Percentiles rank a stretch among this genome's conserved stretches.
phyloP scores from a whole-genome alignment of 2,888 invertebrate species.

The Xestia rhomboidea region DNA sequence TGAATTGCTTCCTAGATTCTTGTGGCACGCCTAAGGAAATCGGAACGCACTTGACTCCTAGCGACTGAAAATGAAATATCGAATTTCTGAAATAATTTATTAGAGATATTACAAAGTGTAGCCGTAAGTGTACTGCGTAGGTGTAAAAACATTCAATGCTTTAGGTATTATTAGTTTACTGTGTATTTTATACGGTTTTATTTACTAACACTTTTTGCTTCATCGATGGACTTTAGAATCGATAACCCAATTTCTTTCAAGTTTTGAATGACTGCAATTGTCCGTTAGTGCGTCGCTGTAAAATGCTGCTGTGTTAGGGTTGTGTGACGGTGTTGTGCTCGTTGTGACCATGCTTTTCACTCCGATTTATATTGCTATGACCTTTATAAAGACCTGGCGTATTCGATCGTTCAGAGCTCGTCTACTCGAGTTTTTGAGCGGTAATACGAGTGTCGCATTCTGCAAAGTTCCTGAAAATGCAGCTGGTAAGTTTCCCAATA shows the following conservation, averaged over 20 bases:
- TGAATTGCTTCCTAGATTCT: not conserved
- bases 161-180: slow-evolving; percentile 51
- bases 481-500: slow-evolving; percentile 77
- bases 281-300: slow-evolving; percentile 40
- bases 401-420: slow-evolving; percentile 93
- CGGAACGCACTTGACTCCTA: slow-evolving; percentile 56
- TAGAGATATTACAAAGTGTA: slow-evolving; percentile 47
- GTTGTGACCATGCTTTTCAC: slow-evolving; percentile 93
- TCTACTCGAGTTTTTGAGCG: slow-evolving; percentile 91
- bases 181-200: slow-evolving; percentile 59
- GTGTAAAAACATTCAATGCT: slow-evolving; percentile 47
- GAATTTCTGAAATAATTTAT: slow-evolving; percentile 64
- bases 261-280: slow-evolving; percentile 53
- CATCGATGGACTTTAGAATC: slow-evolving; percentile 86
- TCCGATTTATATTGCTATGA: slow-evolving; percentile 95
- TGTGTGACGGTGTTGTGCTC: slow-evolving; percentile 49
- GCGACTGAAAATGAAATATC: slow-evolving; percentile 65
- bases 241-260: slow-evolving; percentile 81
- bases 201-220: slow-evolving; percentile 62
- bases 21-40: slow-evolving; percentile 3
- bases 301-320: slow-evolving; percentile 57
- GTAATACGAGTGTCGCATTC: slow-evolving; percentile 91
- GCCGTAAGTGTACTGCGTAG: slow-evolving; percentile 50
- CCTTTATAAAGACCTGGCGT: slow-evolving; percentile 95
- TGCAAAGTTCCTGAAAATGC: slow-evolving; percentile 91